Evolutionary conservation across 1,140 invertebrate species (phyloP), one percentile per base, ranked within the genome.

Genomic region (Tenebrio molitor): DNA sequence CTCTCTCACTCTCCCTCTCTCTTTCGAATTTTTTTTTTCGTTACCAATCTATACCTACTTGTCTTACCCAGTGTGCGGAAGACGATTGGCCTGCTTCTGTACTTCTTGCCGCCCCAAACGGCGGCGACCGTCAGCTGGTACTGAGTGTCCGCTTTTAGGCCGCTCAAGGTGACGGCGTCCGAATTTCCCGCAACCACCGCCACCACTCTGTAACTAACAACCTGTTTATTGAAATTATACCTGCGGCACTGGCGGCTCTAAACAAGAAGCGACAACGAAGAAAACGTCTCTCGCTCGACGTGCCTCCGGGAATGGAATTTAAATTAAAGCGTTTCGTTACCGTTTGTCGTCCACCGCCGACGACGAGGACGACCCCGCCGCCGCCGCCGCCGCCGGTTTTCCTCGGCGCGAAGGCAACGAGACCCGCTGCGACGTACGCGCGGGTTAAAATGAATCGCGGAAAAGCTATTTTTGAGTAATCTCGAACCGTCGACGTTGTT

Each of bases 171-270:
- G 74, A 95, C 92, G 62, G 92, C 92, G 81, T 93, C 92, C 39
- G 91, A 93, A 84, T 93, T 94, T 68, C 92, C 92, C 72, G 93
- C 93, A 81, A 94, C 92, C 81, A 93, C 89, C 85, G 91, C 88
- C 84, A 94, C 92, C 87, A 94, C 92, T 89, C 92, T 94, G 92
- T 93, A 95, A 94, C 93, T 94, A 91, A 91, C 86, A 84, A 73
- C 69, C 76, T 81, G 75, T 81, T 83, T 74, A 82, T 77, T 80
- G 74, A 73, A 77, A 76, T 71, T 76, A 81, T 68, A 80, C 50
- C 64, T 67, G 65, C 74, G 75, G 39, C 87, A 92, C 90, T 91
- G 78, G 90, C 91, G 82, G 91, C 90, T 34, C n/a, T 29, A 53
- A 39, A 15, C 63, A 21, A 8, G 12, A 64, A 64, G 29, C 29